Conservation (phyloP, 2,888 invertebrate genomes). For the Netelia melanura region DNA sequence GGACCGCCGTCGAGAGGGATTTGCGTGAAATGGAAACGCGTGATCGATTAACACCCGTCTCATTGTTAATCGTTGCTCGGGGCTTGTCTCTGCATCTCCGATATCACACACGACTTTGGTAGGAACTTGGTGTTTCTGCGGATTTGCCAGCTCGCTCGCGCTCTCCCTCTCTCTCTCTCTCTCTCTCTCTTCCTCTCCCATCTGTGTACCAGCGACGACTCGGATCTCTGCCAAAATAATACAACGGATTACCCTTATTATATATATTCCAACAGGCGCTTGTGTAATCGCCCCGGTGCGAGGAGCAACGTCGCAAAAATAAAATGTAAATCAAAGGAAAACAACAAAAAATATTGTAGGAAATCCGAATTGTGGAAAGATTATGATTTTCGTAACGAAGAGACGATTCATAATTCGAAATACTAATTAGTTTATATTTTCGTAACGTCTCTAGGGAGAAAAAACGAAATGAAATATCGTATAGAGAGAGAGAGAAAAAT, state of each 20-base stretch:
- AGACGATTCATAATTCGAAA: too few species aligned
- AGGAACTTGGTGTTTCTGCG: background rate
- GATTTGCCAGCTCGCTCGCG: constrained; percentile 11
- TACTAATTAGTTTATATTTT: too few species aligned
- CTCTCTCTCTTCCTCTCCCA: background rate
- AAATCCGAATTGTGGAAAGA: background rate
- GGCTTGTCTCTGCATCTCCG: background rate
- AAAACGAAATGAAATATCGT: too few species aligned
- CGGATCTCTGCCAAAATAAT: constrained; percentile 59
- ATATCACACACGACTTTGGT: constrained; percentile 30
- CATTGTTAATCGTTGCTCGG: constrained; percentile 16
- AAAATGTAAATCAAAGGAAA: background rate
- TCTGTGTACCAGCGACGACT: constrained; percentile 12
- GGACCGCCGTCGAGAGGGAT: background rate
- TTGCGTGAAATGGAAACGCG: background rate
- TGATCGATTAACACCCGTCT: background rate
- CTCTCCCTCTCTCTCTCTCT: background rate
- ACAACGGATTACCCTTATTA: background rate
- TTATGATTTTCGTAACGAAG: too few species aligned
- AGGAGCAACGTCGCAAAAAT: too few species aligned
- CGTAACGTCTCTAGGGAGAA: too few species aligned
- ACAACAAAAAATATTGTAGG: background rate
- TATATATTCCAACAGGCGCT: background rate
- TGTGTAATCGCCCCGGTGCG: constrained; percentile 21
- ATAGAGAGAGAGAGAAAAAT: too few species aligned